Evolutionary conservation across 1,140 invertebrate genomes (phyloP).

Genomic region (Trachelipus rathkii): DNA sequence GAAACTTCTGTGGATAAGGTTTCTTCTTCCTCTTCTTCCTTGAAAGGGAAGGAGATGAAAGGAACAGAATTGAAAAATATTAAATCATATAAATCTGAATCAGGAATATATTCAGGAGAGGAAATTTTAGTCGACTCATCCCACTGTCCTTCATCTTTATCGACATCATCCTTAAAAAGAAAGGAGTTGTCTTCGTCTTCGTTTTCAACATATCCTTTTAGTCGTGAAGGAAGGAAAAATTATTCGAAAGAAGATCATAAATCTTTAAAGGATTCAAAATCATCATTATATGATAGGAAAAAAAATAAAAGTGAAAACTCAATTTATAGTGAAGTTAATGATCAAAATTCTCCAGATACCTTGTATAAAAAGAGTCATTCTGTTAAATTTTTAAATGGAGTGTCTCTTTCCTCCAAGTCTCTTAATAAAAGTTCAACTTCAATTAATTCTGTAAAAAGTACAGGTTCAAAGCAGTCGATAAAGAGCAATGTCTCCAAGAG

Average conservation of each 20-base stretch:
- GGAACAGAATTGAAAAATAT: conserved; percentile 16
- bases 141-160: neutral
- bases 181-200: neutral
- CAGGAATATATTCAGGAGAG: neutral
- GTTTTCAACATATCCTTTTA: neutral
- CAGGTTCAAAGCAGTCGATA: conserved; percentile 32
- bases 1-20: neutral
- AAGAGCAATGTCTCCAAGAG: conserved; percentile 34
- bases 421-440: conserved; percentile 39
- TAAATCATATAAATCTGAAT: neutral
- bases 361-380: conserved; percentile 26
- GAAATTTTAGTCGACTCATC: neutral
- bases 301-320: conserved; percentile 31
- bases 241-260: neutral
- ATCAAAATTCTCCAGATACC: neutral
- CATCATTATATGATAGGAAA: neutral
- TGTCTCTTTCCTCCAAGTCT: conserved; percentile 30
- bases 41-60: conserved; percentile 14
- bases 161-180: neutral
- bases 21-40: neutral
- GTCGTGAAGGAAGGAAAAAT: neutral
- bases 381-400: conserved; percentile 39
- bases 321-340: conserved; percentile 16
- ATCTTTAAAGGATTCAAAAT: neutral
- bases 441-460: conserved; percentile 38